Conservation (phyloP, 2,888 invertebrate genomes). For the Hedychridium roseum region DNA sequence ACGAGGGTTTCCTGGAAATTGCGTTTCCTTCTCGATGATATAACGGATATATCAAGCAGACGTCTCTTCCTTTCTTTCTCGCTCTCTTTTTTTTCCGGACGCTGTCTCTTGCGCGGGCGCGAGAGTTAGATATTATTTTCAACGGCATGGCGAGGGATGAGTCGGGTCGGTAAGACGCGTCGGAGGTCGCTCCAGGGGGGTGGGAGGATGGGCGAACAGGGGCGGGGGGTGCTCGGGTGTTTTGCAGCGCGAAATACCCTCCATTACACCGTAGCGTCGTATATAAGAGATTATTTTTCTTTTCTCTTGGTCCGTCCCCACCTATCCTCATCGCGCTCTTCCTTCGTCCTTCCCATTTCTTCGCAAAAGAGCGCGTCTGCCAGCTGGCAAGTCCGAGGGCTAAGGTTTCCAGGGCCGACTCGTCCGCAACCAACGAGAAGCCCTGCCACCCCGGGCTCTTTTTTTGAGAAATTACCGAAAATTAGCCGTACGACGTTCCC, state of each 20-base stretch:
- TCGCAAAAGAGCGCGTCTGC: conserved; percentile 25
- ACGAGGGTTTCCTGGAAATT: conserved; percentile 26
- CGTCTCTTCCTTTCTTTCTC: conserved; percentile 1
- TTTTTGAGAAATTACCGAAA: conserved; percentile 57
- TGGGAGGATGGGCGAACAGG: conserved; percentile 22
- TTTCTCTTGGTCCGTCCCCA: conserved; percentile 34
- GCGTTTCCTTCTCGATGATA: conserved; percentile 26
- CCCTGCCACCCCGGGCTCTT: too few species aligned
- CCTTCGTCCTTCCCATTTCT: not conserved
- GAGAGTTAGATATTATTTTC: conserved; percentile 57
- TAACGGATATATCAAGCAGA: conserved; percentile 32
- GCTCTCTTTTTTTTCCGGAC: conserved; percentile 6
- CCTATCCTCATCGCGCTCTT: conserved; percentile 8
- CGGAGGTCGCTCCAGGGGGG: conserved; percentile 17
- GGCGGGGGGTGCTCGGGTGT: conserved; percentile 48
- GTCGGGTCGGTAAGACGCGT: conserved; percentile 25
- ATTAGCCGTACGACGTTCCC: conserved; percentile 54
- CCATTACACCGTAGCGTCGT: conserved; percentile 57
- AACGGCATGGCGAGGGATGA: conserved; percentile 40
- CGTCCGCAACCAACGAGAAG: too few species aligned
- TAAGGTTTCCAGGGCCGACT: too few species aligned
- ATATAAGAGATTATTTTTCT: conserved; percentile 57
- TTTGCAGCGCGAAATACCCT: conserved; percentile 60
- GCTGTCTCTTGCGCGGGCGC: conserved; percentile 25
- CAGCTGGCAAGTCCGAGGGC: conserved; percentile 33